Percentiles rank a stretch among this genome's conserved stretches.
Evolutionary conservation across 2,113 vertebrate genomes (phyloP).

Genomic region (Grallaria varia): DNA sequence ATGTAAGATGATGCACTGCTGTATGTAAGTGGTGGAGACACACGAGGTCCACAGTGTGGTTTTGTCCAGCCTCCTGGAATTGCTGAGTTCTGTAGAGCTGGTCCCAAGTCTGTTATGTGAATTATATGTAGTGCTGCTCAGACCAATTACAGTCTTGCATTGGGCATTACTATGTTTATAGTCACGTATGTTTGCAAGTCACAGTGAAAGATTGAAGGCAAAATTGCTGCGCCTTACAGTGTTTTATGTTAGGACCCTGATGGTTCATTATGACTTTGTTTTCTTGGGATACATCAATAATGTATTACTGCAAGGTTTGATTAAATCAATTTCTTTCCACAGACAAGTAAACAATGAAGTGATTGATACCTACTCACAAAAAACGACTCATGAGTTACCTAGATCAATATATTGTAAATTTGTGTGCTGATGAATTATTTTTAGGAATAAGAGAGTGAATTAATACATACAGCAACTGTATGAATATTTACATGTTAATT

Average conservation of each 20-base stretch:
- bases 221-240: neutral
- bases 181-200: neutral
- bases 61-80: neutral
- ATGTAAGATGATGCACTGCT: neutral
- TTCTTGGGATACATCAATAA: constrained; percentile 67
- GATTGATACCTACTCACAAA: constrained; percentile 70
- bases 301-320: constrained; percentile 64
- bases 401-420: constrained; percentile 64
- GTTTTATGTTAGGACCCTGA: constrained; percentile 42
- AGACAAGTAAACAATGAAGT: constrained; percentile 70
- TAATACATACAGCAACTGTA: neutral
- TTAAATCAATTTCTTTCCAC: constrained; percentile 72
- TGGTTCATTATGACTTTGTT: constrained; percentile 61
- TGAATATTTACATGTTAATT: neutral
- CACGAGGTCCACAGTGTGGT: neutral
- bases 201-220: neutral
- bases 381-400: constrained; percentile 47
- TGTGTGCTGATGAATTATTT: constrained; percentile 37
- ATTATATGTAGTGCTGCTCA: neutral
- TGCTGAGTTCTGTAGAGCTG: neutral
- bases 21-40: neutral
- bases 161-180: neutral
- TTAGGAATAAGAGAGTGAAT: constrained; percentile 37
- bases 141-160: neutral
- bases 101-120: neutral